These are phyloP conservation scores for Takifugu rubripes DNA, from an alignment of 2,797 vertebrate species.

Conservation along the genomic window DNA sequence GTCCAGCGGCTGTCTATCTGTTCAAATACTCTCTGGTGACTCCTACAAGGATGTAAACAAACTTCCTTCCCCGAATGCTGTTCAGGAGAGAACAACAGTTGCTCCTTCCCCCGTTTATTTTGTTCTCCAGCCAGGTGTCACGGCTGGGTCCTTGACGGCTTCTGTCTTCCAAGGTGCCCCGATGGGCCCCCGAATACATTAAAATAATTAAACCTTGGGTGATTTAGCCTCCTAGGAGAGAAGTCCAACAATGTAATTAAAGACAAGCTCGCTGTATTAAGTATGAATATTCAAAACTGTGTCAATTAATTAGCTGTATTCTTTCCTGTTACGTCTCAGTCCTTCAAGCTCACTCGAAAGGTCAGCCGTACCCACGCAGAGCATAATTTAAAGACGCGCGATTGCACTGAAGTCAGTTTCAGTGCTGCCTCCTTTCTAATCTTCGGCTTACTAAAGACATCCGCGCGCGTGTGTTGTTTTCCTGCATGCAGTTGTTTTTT, in stretches of 20 bases:
- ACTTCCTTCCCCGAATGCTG: constrained; percentile 67
- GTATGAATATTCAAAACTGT: constrained; percentile 99
- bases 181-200: constrained; percentile 97
- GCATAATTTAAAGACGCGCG: constrained; percentile 82
- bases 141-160: constrained; percentile 91
- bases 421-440: constrained; percentile 43
- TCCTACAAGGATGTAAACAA: constrained; percentile 80
- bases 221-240: constrained; percentile 98
- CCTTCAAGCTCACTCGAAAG: constrained; percentile 88
- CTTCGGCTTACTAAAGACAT: constrained; percentile 31
- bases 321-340: constrained; percentile 81
- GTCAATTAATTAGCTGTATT: constrained; percentile 98
- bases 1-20: constrained; percentile 73
- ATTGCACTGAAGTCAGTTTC: constrained; percentile 77
- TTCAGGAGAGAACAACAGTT: constrained; percentile 79
- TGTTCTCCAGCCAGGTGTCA: constrained; percentile 88
- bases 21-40: constrained; percentile 72
- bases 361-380: constrained; percentile 78
- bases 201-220: constrained; percentile 99
- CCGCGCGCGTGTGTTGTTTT: constrained; percentile 5
- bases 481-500: constrained; percentile 41
- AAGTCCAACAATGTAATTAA: constrained; percentile 99
- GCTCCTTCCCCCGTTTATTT: constrained; percentile 71
- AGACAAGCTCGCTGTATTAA: constrained; percentile 91
- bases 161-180: constrained; percentile 88